Percentiles rank a stretch among this genome's conserved stretches.
Conservation (phyloP, 1,140 invertebrate genomes). For the Xylocopa sonorina region DNA sequence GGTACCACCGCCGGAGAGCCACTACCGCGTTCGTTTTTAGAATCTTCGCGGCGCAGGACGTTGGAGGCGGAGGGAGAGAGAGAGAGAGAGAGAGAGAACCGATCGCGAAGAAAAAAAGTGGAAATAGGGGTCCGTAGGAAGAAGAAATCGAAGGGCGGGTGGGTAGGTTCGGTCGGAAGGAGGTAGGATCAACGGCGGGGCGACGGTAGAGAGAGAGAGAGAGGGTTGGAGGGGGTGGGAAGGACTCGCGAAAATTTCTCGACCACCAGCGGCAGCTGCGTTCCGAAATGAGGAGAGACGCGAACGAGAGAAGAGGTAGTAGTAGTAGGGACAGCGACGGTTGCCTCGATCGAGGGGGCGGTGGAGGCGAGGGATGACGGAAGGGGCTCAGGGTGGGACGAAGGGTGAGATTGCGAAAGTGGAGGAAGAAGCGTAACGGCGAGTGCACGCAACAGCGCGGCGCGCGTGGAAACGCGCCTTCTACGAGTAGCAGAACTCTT, state of each 20-base stretch:
- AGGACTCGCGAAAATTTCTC: constrained; percentile 67
- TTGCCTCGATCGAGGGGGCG: constrained; percentile 8
- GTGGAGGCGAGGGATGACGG: constrained; percentile 11
- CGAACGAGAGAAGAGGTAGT: constrained; percentile 44
- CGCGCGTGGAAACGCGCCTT: constrained; percentile 73
- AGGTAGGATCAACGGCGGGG: not conserved
- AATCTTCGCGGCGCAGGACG: constrained; percentile 44
- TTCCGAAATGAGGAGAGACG: constrained; percentile 64
- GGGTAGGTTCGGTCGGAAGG: constrained; percentile 20
- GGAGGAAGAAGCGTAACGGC: constrained; percentile 74
- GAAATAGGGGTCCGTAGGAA: constrained; percentile 26
- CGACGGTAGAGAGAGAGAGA: constrained; percentile 13
- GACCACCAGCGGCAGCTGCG: constrained; percentile 67
- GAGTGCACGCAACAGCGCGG: constrained; percentile 73
- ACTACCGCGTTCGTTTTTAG: constrained; percentile 52
- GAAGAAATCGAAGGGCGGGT: constrained; percentile 43
- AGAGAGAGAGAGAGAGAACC: constrained; percentile 17
- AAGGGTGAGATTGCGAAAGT: constrained; percentile 63
- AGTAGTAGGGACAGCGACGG: constrained; percentile 21
- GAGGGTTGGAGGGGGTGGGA: constrained; percentile 31
- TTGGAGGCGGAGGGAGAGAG: not conserved
- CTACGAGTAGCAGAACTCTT: constrained; percentile 65
- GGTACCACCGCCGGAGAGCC: constrained; percentile 13
- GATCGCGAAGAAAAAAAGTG: constrained; percentile 36
- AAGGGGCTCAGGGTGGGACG: constrained; percentile 2